Evolutionary conservation across 2,888 invertebrate species (phyloP).

Genomic region (Hymenopus coronatus): DNA sequence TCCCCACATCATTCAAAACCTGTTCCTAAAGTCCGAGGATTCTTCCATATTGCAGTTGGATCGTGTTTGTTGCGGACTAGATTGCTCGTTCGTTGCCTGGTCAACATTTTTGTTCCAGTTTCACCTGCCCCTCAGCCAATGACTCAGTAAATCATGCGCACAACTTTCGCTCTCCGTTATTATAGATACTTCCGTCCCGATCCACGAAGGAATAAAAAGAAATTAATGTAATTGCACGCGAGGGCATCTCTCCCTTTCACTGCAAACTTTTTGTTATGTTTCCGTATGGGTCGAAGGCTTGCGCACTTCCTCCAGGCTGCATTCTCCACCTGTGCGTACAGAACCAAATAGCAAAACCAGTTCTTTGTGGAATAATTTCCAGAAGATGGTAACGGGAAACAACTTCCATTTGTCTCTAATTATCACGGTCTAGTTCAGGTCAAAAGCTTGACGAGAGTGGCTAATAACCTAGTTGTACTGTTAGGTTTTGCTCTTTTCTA

Average conservation of each 20-base stretch:
- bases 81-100: neutral
- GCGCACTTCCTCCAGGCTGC: neutral
- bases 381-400: neutral
- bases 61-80: neutral
- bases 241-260: neutral
- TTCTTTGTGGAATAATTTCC: neutral
- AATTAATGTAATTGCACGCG: neutral
- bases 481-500: neutral
- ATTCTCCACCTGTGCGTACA: neutral
- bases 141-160: neutral
- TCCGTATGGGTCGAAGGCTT: neutral
- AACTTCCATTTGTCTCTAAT: neutral
- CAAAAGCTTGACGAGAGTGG: neutral
- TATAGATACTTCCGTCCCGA: neutral
- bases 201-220: neutral
- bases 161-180: neutral
- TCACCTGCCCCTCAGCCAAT: neutral
- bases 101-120: neutral
- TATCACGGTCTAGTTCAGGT: neutral
- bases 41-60: neutral
- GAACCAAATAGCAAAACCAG: neutral
- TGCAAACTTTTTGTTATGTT: neutral
- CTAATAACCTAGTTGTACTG: neutral
- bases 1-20: neutral
- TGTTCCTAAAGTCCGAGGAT: neutral